Conservation (phyloP, 1,140 invertebrate species). For the Diuraphis noxia region DNA sequence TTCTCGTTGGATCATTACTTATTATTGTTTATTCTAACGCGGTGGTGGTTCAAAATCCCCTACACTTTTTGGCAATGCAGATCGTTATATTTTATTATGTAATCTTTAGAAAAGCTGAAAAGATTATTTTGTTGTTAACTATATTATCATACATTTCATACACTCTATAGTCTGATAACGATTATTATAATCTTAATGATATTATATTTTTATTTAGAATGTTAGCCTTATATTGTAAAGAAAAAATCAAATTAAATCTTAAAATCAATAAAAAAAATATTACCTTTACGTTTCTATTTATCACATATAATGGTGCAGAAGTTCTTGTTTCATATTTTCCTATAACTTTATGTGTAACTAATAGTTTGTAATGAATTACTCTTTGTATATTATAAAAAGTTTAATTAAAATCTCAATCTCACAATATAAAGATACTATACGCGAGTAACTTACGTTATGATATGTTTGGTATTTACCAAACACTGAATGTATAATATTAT, state of each 20-base stretch:
- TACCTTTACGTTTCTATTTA: neutral
- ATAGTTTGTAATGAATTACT: neutral
- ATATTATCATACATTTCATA: neutral
- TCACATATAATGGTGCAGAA: neutral
- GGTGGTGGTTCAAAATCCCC: neutral
- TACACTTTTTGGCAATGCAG: neutral
- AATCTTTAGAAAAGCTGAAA: neutral
- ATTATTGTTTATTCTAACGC: neutral
- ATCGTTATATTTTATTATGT: neutral
- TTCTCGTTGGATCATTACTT: neutral
- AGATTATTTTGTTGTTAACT: too few relatives aligned
- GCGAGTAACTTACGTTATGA: neutral
- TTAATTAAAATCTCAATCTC: neutral
- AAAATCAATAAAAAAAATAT: neutral
- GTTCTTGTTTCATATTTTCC: neutral
- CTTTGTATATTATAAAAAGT: neutral
- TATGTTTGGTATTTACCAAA: neutral
- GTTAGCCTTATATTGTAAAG: neutral
- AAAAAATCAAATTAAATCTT: neutral
- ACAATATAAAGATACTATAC: neutral
- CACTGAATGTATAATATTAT: neutral
- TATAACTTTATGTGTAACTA: neutral
- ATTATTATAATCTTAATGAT: neutral
- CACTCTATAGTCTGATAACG: neutral
- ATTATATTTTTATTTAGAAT: neutral